Evolutionary conservation across 2,888 invertebrate species (phyloP).

Genomic region (Sialis lutaria): DNA sequence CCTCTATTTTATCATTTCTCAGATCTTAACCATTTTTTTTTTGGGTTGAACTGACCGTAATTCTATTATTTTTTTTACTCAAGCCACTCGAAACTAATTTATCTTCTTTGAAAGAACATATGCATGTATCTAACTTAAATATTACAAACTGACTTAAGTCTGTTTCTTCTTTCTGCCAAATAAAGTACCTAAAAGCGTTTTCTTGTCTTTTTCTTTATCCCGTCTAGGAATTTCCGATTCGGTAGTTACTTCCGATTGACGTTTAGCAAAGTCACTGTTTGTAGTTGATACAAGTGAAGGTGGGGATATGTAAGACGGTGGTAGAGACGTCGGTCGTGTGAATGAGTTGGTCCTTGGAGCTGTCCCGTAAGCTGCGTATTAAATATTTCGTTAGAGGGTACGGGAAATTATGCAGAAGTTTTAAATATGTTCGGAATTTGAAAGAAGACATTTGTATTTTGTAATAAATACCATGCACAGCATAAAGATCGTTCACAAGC

Average conservation of each 20-base stretch:
- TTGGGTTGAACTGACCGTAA: too few species aligned
- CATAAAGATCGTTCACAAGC: background rate
- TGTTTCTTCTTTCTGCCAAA: constrained; percentile 36
- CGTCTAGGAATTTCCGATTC: constrained; percentile 26
- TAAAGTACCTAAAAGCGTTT: constrained; percentile 39
- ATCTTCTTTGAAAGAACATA: too few species aligned
- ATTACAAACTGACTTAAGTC: constrained; percentile 16
- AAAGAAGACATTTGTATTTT: too few species aligned
- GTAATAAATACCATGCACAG: too few species aligned
- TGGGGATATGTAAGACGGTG: constrained; percentile 28
- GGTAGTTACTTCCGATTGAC: constrained; percentile 24
- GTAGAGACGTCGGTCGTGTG: constrained; percentile 21
- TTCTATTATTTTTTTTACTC: too few species aligned
- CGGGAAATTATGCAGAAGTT: too few species aligned
- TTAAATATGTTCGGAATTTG: too few species aligned
- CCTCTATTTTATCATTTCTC: too few species aligned
- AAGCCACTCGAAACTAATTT: too few species aligned
- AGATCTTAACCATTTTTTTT: too few species aligned
- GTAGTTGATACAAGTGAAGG: constrained; percentile 25
- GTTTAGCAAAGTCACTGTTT: constrained; percentile 17
- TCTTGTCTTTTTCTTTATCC: constrained; percentile 39
- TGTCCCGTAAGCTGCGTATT: background rate
- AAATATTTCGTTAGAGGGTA: background rate
- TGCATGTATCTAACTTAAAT: too few species aligned
- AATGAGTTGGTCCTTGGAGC: constrained; percentile 15